Evolutionary conservation across 2,797 vertebrate genomes (phyloP).

Genomic region (Gastrophryne carolinensis): DNA sequence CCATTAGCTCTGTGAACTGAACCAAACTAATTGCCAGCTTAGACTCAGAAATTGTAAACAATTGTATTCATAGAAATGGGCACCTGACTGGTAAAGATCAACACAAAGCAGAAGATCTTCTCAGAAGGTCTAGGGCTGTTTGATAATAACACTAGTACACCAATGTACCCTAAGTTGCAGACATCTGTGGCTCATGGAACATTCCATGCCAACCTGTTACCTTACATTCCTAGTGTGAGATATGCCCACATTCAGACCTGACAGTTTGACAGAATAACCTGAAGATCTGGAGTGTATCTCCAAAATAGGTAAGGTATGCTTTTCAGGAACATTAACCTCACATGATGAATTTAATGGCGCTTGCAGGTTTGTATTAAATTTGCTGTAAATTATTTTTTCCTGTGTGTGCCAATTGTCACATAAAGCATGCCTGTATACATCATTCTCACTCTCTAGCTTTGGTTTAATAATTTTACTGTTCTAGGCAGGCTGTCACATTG

Average conservation of each 20-base stretch:
- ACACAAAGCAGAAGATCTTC: neutral
- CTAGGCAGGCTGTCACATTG: neutral
- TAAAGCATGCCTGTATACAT: neutral
- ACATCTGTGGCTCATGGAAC: conserved; percentile 25
- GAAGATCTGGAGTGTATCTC: conserved; percentile 10
- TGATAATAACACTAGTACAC: neutral
- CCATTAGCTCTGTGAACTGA: neutral
- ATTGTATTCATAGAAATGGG: neutral
- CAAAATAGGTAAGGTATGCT: conserved; percentile 47
- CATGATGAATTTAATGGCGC: neutral
- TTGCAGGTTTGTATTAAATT: neutral
- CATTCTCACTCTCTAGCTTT: neutral
- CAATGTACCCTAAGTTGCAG: neutral
- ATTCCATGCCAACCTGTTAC: conserved; percentile 21
- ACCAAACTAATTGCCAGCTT: neutral
- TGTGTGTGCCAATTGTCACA: neutral
- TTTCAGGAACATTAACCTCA: neutral
- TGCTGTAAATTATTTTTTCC: neutral
- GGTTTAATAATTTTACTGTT: neutral
- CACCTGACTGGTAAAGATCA: conserved; percentile 26
- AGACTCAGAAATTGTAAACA: neutral
- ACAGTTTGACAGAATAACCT: conserved; percentile 11
- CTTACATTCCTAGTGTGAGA: neutral
- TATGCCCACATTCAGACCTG: neutral
- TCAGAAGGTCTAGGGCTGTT: neutral